Conservation (phyloP, 2,888 invertebrate genomes). For the Cephus nigrinus region DNA sequence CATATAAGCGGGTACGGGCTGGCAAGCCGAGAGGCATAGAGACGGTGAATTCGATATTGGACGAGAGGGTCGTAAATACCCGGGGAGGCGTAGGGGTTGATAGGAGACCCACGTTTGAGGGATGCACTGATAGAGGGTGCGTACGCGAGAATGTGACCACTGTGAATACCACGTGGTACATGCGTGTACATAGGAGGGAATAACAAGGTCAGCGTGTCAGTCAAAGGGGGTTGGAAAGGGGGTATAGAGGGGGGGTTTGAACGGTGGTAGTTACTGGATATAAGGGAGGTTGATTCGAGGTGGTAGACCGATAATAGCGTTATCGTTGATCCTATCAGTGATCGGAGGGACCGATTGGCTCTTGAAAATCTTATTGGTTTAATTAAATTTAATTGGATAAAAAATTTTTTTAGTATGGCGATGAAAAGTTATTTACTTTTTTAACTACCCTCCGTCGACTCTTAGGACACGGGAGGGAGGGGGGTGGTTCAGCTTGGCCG, state of each 20-base stretch:
- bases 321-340: constrained; percentile 28
- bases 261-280: neutral
- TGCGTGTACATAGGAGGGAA: constrained; percentile 28
- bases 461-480: neutral
- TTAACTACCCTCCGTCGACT: neutral
- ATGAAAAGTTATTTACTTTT: neutral
- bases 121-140: neutral
- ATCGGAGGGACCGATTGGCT: constrained; percentile 3
- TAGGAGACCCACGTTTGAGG: neutral
- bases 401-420: neutral
- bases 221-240: constrained; percentile 21
- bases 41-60: neutral
- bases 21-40: neutral
- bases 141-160: neutral
- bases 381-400: neutral
- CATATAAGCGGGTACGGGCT: neutral
- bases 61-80: neutral
- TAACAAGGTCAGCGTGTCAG: constrained; percentile 60
- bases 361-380: neutral
- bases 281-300: neutral
- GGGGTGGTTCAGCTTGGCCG: constrained; percentile 20
- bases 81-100: neutral
- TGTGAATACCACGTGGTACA: neutral
- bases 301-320: constrained; percentile 27
- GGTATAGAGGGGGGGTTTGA: neutral